Base-by-base conservation (phyloP, 2,888 invertebrate species). In the Poecilobothrus nobilitatus region DNA sequence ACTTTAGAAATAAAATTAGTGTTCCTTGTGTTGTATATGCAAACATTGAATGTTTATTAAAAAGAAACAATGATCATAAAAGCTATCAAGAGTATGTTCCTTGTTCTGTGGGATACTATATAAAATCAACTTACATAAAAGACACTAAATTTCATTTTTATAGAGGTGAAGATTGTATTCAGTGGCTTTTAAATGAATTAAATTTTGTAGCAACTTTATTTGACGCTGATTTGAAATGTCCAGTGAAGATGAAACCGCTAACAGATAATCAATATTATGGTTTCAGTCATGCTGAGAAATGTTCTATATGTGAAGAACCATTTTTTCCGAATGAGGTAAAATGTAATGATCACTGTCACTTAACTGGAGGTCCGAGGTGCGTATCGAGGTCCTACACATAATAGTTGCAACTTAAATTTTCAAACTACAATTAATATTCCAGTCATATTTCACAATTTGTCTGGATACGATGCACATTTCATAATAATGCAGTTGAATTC, bases 381-480 rank as follows among this genome's bases (percentile, higher is more conserved):
- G 68, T 74, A 75, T 71, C 71, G 68, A 66, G 76, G 75, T 34
- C 72, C 72, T 27, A 72, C 74, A 34, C 75, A 76, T 71, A 67
- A 72, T 15, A 22, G 68, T 18, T 76, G 76, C 68, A 72, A 69
- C 63, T 53, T 72, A 65, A 74, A 74, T 68, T 75, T 67, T 69
- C 70, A 73, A 71, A 68, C 70, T 53, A 8, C 72, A 4, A 70
- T 68, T 67, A 71, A 70, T 64, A 65, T 73, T 7, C 74, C 75
- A 12, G 65, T 76, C 33, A 69, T 75, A 64, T 68, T 76, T 62
- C 73, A 76, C 69, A 75, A 75, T 67, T 67, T 77, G 7, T 71
- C 70, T 63, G 71, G 76, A 33, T 77, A 77, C 67, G 76, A 76
- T 72, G 69, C 74, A 5, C 76, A 78, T 72, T 74, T 76, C 18